phyloP scores from a whole-genome alignment of 2,797 vertebrate genomes.

The Thalassophryne amazonica region DNA sequence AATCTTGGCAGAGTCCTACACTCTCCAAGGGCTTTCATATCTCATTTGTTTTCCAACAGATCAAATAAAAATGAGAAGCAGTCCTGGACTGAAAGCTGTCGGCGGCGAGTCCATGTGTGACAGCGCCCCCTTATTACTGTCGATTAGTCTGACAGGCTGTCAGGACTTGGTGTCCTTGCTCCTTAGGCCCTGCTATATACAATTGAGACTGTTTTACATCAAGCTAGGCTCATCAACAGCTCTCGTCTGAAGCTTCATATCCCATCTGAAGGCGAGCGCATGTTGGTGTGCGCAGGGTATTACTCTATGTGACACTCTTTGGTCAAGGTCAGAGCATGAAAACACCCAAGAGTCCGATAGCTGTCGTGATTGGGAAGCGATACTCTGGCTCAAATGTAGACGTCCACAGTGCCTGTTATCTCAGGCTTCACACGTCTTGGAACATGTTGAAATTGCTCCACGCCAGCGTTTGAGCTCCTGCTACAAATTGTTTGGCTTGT shows the following conservation, averaged over 20 bases:
- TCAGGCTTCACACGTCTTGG: background rate
- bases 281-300: conserved; percentile 11
- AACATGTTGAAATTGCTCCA: conserved; percentile 19
- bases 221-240: conserved; percentile 30
- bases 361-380: too few relatives aligned
- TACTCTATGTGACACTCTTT: background rate
- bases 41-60: background rate
- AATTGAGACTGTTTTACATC: conserved; percentile 9
- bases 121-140: background rate
- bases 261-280: background rate
- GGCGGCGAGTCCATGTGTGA: conserved; percentile 1
- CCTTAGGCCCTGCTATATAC: conserved; percentile 27
- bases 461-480: conserved; percentile 33
- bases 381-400: too few relatives aligned
- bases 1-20: too few relatives aligned
- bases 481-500: conserved; percentile 61
- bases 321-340: conserved; percentile 1
- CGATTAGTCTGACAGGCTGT: conserved; percentile 10
- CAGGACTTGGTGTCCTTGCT: background rate
- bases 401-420: too few relatives aligned
- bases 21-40: too few relatives aligned
- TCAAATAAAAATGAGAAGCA: background rate
- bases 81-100: background rate
- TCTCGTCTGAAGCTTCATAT: conserved; percentile 9
- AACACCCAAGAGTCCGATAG: too few relatives aligned